phyloP scores from a whole-genome alignment of 1,140 invertebrate genomes.

The Gryon sp. region DNA sequence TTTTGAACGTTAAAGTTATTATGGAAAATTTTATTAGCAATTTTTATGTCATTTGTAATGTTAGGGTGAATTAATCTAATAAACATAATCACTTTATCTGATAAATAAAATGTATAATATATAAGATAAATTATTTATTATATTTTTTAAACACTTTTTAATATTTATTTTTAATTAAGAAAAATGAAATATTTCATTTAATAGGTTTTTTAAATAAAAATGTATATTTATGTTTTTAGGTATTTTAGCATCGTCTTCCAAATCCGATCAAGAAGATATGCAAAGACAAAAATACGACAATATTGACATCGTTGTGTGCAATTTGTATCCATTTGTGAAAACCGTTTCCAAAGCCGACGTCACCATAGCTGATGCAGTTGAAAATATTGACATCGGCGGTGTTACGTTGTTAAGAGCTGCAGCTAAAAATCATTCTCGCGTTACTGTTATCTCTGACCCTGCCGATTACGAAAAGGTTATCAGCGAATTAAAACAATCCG shows the following conservation, averaged over 20 bases:
- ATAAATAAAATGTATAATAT: too few species aligned
- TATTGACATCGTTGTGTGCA: slow-evolving; percentile 94
- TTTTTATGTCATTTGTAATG: too few species aligned
- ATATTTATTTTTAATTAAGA: not conserved
- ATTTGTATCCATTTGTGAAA: slow-evolving; percentile 97
- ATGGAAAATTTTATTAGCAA: too few species aligned
- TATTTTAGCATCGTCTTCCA: slow-evolving; percentile 84
- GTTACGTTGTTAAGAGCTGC: slow-evolving; percentile 96
- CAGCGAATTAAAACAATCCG: slow-evolving; percentile 84
- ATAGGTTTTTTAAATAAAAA: slow-evolving; percentile 45
- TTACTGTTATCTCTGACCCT: slow-evolving; percentile 97
- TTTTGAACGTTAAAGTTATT: too few species aligned
- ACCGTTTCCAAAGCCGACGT: slow-evolving; percentile 92
- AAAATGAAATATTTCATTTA: slow-evolving; percentile 15
- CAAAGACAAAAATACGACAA: slow-evolving; percentile 86
- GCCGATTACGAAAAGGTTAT: slow-evolving; percentile 90
- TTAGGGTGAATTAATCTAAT: not conserved
- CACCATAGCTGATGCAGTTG: slow-evolving; percentile 93
- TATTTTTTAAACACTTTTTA: not conserved
- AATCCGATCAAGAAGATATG: slow-evolving; percentile 91
- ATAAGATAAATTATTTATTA: too few species aligned
- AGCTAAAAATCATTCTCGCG: slow-evolving; percentile 98
- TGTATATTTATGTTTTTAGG: too few species aligned
- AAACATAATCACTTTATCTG: too few species aligned
- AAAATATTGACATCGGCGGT: slow-evolving; percentile 98